phyloP scores from a whole-genome alignment of 2,888 invertebrate species.

The Amphipoea lucens region DNA sequence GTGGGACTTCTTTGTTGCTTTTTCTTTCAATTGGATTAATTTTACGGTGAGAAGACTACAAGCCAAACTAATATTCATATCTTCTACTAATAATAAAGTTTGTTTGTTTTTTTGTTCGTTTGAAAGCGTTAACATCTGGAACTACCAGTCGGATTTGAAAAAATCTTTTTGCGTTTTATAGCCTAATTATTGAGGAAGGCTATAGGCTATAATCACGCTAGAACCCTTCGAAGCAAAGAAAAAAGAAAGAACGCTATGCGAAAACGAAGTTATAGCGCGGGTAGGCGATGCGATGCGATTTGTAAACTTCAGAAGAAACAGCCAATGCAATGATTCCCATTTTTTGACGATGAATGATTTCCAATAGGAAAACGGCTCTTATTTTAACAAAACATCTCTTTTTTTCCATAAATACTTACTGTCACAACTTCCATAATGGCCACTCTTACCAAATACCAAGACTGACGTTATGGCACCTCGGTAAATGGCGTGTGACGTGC shows the following conservation, averaged over 20 bases:
- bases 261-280: no score
- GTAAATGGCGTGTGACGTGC: conserved; percentile 59
- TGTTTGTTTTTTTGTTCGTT: neutral
- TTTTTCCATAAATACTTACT: neutral
- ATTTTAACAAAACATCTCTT: neutral
- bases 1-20: neutral
- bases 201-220: no score
- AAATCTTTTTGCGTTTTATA: neutral
- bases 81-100: neutral
- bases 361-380: neutral
- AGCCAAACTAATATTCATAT: neutral
- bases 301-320: neutral
- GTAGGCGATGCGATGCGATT: no score
- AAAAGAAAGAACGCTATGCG: no score
- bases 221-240: no score
- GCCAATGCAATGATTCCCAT: neutral
- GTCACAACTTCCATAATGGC: conserved; percentile 16
- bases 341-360: neutral
- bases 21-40: neutral
- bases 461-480: conserved; percentile 42
- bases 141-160: neutral
- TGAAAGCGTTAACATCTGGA: no score
- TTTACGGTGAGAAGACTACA: neutral
- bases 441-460: conserved; percentile 25
- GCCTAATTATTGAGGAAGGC: no score